Conservation (phyloP, 1,140 invertebrate genomes). For the Ericerus pela region DNA sequence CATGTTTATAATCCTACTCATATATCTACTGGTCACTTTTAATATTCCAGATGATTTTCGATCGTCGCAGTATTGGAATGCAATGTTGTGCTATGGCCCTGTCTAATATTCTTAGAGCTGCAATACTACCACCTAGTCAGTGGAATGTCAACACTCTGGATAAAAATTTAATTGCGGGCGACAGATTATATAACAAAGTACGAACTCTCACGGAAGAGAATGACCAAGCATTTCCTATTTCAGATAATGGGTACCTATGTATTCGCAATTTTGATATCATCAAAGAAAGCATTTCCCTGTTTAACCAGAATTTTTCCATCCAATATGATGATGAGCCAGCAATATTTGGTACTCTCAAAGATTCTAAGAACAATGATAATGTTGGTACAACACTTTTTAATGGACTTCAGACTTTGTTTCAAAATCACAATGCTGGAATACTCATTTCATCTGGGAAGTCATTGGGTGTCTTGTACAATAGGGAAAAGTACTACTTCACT, state of each 20-base stretch:
- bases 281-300: neutral
- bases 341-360: too few relatives aligned
- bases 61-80: neutral
- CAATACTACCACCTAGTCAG: neutral
- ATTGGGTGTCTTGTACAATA: neutral
- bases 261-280: neutral
- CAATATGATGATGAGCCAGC: neutral
- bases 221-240: neutral
- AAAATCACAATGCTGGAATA: neutral
- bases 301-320: neutral
- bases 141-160: neutral
- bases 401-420: neutral
- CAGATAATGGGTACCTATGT: neutral
- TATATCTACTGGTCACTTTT: too few relatives aligned
- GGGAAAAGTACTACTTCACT: neutral
- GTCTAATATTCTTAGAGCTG: neutral
- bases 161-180: neutral
- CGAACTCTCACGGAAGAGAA: neutral
- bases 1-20: too few relatives aligned
- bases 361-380: neutral
- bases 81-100: neutral
- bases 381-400: neutral
- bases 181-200: neutral
- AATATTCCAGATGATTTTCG: too few relatives aligned
- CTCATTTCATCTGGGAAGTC: too few relatives aligned